Evolutionary conservation across 53 echinoderm and acorn worm species (phyloP).

Genomic region (Temnopleurus reevesii): DNA sequence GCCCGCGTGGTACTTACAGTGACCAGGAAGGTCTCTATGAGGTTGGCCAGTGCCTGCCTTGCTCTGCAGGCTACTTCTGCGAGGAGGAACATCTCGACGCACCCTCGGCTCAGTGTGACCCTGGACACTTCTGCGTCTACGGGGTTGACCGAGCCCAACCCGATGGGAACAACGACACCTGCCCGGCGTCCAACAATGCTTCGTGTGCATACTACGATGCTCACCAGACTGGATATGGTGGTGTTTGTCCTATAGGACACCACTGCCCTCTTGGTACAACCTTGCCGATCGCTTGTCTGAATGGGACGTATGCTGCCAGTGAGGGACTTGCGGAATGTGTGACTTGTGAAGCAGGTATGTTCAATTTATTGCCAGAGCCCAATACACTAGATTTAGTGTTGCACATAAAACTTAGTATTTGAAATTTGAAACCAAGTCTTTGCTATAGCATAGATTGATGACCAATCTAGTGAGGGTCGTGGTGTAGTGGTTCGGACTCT

Average conservation of each 20-base stretch:
- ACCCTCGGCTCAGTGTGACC: constrained; percentile 63
- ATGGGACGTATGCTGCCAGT: constrained; percentile 82
- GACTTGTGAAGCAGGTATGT: constrained; percentile 85
- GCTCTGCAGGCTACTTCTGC: constrained; percentile 85
- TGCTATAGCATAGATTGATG: no score
- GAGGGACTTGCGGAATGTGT: constrained; percentile 76
- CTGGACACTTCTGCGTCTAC: constrained; percentile 84
- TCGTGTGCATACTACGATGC: constrained; percentile 91
- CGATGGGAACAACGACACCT: constrained; percentile 83
- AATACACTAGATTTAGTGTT: no score
- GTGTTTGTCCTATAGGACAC: constrained; percentile 79
- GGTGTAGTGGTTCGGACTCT: no score
- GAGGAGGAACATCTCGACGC: constrained; percentile 77
- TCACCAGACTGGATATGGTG: constrained; percentile 92
- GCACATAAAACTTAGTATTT: no score
- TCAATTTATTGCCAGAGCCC: no score
- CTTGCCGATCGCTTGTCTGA: constrained; percentile 77
- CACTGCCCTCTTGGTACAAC: constrained; percentile 72
- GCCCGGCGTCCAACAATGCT: constrained; percentile 55
- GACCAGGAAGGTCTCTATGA: constrained; percentile 79
- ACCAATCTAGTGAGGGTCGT: no score
- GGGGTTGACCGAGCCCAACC: constrained; percentile 86
- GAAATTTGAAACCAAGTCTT: no score
- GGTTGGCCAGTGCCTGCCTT: constrained; percentile 84
- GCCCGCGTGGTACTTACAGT: constrained; percentile 96